phyloP scores from a whole-genome alignment of 2,888 invertebrate genomes.

The Cistogaster globosa region DNA sequence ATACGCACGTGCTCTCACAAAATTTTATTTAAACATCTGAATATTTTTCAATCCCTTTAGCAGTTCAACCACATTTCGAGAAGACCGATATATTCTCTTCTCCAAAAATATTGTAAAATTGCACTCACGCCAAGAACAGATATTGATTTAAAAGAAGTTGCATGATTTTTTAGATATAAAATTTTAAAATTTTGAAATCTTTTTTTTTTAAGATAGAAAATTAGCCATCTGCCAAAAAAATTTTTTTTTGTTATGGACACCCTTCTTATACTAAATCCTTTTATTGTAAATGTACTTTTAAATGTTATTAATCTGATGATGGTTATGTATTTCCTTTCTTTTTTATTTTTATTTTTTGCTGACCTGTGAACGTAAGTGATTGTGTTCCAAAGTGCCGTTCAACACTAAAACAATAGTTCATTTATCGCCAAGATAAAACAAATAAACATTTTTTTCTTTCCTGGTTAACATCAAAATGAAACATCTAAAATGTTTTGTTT shows the following conservation, averaged over 20 bases:
- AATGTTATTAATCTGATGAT: constrained; percentile 54
- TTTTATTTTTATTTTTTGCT: neutral
- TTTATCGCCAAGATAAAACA: constrained; percentile 66
- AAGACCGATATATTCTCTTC: no score
- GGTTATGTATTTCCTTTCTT: constrained; percentile 13
- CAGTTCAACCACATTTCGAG: no score
- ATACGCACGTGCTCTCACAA: no score
- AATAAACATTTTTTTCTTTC: constrained; percentile 47
- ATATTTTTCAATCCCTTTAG: no score
- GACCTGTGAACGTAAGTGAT: constrained; percentile 58
- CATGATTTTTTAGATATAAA: no score
- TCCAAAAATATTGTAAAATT: no score
- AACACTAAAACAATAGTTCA: constrained; percentile 67
- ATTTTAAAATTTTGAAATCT: no score
- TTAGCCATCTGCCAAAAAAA: neutral
- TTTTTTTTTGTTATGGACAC: neutral
- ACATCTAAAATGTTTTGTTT: constrained; percentile 24
- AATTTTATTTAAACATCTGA: no score
- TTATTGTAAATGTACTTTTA: constrained; percentile 58
- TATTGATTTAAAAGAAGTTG: no score
- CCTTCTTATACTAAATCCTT: neutral
- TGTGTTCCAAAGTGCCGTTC: constrained; percentile 63
- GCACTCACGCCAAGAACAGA: no score
- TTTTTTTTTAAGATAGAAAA: neutral
- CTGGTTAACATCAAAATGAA: neutral